Evolutionary conservation across 2,888 invertebrate genomes (phyloP).

Genomic region (Eupeodes latifasciatus): DNA sequence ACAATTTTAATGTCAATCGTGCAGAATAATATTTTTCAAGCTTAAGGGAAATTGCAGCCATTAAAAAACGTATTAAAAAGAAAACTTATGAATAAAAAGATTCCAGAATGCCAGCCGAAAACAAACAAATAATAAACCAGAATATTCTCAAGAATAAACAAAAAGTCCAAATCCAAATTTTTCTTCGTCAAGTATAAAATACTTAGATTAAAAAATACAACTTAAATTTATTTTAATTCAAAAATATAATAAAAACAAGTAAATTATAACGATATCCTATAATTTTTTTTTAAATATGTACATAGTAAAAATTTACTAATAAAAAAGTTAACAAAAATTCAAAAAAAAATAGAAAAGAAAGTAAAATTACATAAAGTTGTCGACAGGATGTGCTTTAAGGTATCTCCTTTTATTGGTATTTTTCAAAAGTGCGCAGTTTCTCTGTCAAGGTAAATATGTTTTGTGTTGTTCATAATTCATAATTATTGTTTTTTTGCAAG

Average conservation of each 20-base stretch:
- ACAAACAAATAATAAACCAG: constrained; percentile 32
- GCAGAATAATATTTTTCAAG: constrained; percentile 56
- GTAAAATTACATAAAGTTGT: constrained; percentile 71
- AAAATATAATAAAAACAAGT: constrained; percentile 1
- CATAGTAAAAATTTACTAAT: constrained; percentile 26
- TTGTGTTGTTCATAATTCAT: constrained; percentile 14
- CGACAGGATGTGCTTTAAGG: constrained; percentile 63
- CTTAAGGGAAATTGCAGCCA: constrained; percentile 52
- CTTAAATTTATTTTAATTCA: constrained; percentile 2
- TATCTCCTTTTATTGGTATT: constrained; percentile 28
- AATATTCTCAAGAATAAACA: constrained; percentile 28
- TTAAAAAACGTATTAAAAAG: constrained; percentile 31
- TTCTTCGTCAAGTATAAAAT: not conserved
- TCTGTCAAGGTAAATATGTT: not conserved
- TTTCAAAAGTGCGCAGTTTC: constrained; percentile 42
- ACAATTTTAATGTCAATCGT: constrained; percentile 42
- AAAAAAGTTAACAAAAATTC: constrained; percentile 24
- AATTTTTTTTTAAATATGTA: constrained; percentile 12
- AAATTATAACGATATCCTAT: not conserved
- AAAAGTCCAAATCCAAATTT: constrained; percentile 37
- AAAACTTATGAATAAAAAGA: constrained; percentile 1
- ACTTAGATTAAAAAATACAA: not conserved
- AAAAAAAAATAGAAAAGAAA: constrained; percentile 29
- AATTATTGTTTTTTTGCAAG: constrained; percentile 37
- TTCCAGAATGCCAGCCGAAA: constrained; percentile 43